Evolutionary conservation across 2,113 vertebrate species (phyloP), one percentile per base, ranked within the genome.

Genomic region (Passer montanus): DNA sequence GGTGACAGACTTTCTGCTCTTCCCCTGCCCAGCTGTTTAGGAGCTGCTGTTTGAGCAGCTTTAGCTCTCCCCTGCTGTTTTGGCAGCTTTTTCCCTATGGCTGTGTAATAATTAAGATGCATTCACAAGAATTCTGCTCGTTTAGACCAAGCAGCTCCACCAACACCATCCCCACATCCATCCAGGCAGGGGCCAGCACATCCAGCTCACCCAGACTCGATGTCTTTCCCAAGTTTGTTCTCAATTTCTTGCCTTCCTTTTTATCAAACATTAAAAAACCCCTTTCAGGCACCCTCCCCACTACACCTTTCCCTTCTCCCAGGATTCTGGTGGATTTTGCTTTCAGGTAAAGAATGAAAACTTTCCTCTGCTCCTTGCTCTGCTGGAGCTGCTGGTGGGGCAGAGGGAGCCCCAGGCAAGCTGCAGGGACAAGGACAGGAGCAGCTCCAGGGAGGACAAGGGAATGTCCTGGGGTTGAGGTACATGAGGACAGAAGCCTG

Each of bases 401-500:
- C 62, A 63, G 58, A 39, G 28, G 43, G 30, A 76, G 77, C 47
- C 53, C 44, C 26, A 11, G 50, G 58, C 67, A 46, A 19, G 49
- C 49, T 80, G n/a, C 63, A 76, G 81, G 73, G 73, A 81, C 50
- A 43, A 15, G 60, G 50, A 44, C 2, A 1, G 17, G 19, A 35
- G 16, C 7, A 39, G 50, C 87, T 66, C 15, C 5, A 12, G 44
- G 26, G 28, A 66, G 22, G 26, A 69, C 30, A 50, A 33, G 30
- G 59, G 20, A 58, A 35, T 1, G 2, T 2, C 46, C 52, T 67
- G 56, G 27, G 30, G 7, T 33, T 27, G 77, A 27, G 56, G 10
- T 3, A 15, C 0, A 0, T 18, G 43, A 62, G 55, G 37, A 15
- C 4, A 46, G 37, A n/a, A 58, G 55, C 33, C 33, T 56, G 53